Evolutionary conservation across 2,797 vertebrate species (phyloP), one percentile per base, ranked within the genome.

Genomic region (Acropternis orthonyx): DNA sequence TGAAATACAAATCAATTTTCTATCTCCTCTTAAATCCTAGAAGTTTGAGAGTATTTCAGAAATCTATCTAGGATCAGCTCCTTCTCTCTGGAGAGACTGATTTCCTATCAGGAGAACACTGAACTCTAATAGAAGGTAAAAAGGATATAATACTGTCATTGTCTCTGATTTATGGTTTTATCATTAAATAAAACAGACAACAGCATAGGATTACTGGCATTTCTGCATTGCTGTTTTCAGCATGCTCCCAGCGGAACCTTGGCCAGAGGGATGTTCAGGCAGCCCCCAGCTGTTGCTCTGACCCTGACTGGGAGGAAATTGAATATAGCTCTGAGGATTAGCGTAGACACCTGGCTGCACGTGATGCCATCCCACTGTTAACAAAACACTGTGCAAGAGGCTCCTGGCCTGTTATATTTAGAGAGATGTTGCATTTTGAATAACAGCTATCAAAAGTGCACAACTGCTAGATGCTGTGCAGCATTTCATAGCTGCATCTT

Each of bases 1-100:
- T 55, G 65, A 92, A 95, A 79, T 49, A 69, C 51, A 90, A 93
- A 94, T 87, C 74, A 87, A 59, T 94, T 92, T 87, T 92, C 77
- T 43, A 61, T 77, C 74, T 88, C 88, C 68, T 75, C 74, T 79
- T 91, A 93, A 92, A 85, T 93, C 75, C 71, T 91, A 73, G 88
- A 79, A 87, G 55, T 81, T 92, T 14, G 3, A 63, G 77, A 74
- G 66, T 71, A 52, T 89, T 86, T 93, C 65, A 93, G 92, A 92
- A 95, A 93, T 86, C 86, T 85, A 30, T 73, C 77, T 82, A 82
- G 49, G 74, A 82, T 87, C 61, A 79, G 39, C 26, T 55, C 19
- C 15, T 81, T 93, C 10, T 51, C 87, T 76, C 84, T 49, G 28
- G 71, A 91, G 81, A 77, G 71, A 85, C 69, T 69, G 83, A 92